Conservation (phyloP, 2,797 vertebrate species). For the Monodelphis domestica region DNA sequence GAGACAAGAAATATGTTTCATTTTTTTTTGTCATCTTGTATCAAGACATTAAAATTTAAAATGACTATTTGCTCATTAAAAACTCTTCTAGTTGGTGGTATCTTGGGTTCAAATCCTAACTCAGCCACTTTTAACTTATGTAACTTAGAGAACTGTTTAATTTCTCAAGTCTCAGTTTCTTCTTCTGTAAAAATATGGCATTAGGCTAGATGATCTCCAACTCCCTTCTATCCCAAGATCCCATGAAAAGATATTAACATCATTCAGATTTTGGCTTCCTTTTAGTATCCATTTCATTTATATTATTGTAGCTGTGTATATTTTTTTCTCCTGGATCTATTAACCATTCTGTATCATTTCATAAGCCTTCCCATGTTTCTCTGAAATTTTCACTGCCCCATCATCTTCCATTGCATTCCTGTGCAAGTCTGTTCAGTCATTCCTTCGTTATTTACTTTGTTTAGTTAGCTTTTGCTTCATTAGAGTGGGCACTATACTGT, state of each 20-base stretch:
- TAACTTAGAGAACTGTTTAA: neutral
- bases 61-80: neutral
- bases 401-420: neutral
- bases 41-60: neutral
- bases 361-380: neutral
- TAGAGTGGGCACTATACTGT: constrained; percentile 43
- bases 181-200: neutral
- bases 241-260: neutral
- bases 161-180: neutral
- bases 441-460: neutral
- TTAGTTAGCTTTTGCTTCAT: constrained; percentile 48
- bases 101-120: neutral
- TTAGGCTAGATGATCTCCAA: neutral
- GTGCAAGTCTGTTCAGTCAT: neutral
- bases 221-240: neutral
- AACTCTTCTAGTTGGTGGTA: neutral
- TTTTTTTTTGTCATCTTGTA: neutral
- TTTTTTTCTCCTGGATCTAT: neutral
- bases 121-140: neutral
- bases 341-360: neutral
- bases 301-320: neutral
- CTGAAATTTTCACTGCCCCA: neutral
- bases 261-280: neutral
- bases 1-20: neutral
- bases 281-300: neutral